Evolutionary conservation across 2,113 vertebrate species (phyloP).

Genomic region (Pollimyrus isidori): DNA sequence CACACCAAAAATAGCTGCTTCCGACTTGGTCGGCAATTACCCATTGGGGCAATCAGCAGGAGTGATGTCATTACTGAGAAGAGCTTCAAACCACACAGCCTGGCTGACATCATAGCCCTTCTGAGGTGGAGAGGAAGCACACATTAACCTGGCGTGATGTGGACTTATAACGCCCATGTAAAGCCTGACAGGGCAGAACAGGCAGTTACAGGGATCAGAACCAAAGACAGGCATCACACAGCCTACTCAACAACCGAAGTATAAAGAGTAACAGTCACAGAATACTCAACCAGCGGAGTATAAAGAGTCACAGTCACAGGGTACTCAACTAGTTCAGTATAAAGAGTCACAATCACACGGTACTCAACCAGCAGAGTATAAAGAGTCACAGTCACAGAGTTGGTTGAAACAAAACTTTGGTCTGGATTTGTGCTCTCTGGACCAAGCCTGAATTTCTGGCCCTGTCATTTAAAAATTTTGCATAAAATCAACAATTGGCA

Average conservation of each 20-base stretch:
- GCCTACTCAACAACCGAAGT: not conserved
- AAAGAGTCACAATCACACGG: too few species aligned
- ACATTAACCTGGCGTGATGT: not conserved
- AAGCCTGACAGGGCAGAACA: not conserved
- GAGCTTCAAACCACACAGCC: not conserved
- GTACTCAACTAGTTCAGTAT: too few species aligned
- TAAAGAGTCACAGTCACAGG: too few species aligned
- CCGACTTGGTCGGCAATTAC: not conserved
- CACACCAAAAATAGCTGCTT: not conserved
- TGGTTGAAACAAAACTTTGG: not conserved
- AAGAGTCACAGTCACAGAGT: not conserved
- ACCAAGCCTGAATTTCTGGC: not conserved
- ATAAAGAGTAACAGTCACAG: not conserved
- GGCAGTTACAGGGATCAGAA: not conserved
- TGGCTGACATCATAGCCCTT: not conserved
- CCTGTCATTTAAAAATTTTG: not conserved
- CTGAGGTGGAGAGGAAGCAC: not conserved
- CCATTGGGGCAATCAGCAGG: not conserved
- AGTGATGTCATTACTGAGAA: constrained; percentile 8
- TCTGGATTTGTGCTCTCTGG: not conserved
- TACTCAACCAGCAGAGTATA: not conserved
- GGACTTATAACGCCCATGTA: not conserved
- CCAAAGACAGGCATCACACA: not conserved
- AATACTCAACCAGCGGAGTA: not conserved
- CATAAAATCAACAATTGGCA: not conserved